Conservation (phyloP, 2,888 invertebrate species). For the Pheosia tremula region DNA sequence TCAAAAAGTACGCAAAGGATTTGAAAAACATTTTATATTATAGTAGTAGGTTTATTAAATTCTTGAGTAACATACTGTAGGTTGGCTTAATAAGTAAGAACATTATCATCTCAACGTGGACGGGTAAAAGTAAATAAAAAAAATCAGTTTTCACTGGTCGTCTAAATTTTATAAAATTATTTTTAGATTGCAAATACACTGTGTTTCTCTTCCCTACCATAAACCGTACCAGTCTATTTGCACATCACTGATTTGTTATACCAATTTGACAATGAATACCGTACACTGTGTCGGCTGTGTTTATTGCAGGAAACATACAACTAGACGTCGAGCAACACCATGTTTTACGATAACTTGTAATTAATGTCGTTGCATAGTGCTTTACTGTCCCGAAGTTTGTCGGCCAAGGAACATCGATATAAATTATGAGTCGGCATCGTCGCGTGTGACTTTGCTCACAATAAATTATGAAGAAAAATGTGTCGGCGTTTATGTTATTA, state of each 20-base stretch:
- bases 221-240: background rate
- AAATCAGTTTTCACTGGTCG: no score
- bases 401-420: conserved; percentile 49
- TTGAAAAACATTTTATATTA: no score
- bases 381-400: conserved; percentile 65
- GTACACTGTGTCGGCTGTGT: conserved; percentile 40
- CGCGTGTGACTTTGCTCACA: conserved; percentile 50
- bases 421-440: conserved; percentile 58
- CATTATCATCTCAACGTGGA: no score
- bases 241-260: conserved; percentile 14
- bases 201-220: background rate
- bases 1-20: no score
- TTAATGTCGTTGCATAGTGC: conserved; percentile 70
- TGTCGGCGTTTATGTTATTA: conserved; percentile 52
- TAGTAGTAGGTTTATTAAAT: no score
- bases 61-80: no score
- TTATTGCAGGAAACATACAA: conserved; percentile 47
- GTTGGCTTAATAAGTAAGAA: no score
- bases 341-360: conserved; percentile 73
- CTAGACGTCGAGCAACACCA: conserved; percentile 42
- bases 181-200: background rate
- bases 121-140: no score
- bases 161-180: no score
- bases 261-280: conserved; percentile 25
- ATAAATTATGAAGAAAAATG: conserved; percentile 62